Conservation (phyloP, 2,113 vertebrate genomes). For the Sylvietta virens region DNA sequence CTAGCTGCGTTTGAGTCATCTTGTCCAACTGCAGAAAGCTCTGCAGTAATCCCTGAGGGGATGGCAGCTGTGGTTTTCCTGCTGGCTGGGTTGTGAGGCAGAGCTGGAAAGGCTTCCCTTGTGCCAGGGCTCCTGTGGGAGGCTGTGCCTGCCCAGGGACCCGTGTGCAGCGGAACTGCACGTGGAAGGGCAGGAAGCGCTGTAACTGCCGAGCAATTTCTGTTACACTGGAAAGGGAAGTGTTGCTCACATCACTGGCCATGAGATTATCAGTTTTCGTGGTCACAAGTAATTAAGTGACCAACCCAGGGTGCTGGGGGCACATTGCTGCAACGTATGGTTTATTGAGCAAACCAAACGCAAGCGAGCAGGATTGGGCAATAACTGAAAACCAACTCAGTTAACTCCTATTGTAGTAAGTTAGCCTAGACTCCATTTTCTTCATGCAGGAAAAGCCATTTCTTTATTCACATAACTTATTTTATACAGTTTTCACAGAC, state of each 20-base stretch:
- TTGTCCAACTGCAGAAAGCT: background rate
- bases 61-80: background rate
- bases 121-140: background rate
- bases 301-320: background rate
- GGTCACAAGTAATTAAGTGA: background rate
- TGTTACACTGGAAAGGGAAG: background rate
- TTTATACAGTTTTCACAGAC: background rate
- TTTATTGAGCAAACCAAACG: slow-evolving; percentile 27
- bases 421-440: background rate
- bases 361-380: background rate
- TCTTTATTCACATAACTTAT: background rate
- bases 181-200: background rate
- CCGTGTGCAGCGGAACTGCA: background rate
- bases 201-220: background rate
- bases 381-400: background rate
- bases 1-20: background rate
- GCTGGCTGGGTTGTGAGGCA: background rate
- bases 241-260: background rate
- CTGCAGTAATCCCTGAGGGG: background rate
- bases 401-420: background rate
- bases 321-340: background rate
- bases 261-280: background rate
- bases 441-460: background rate
- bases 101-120: background rate
- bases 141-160: background rate